Conservation (phyloP, 2,888 invertebrate genomes). For the Nephrotoma flavescens region DNA sequence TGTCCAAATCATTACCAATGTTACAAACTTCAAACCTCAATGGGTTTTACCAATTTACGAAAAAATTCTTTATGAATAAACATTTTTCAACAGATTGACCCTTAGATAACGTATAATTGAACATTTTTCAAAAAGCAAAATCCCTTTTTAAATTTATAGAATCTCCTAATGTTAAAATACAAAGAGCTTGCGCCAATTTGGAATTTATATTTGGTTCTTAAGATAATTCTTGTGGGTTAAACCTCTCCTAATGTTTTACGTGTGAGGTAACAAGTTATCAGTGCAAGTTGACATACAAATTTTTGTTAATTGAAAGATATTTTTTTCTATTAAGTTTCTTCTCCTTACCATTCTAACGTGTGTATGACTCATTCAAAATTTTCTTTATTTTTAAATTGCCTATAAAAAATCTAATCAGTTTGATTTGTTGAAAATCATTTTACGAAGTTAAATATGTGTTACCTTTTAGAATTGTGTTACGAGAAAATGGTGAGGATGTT, state of each 20-base stretch:
- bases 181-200: neutral
- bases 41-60: neutral
- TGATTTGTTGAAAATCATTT: neutral
- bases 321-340: neutral
- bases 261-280: neutral
- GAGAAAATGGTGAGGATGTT: neutral
- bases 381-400: neutral
- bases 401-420: neutral
- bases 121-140: neutral
- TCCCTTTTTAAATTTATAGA: neutral
- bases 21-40: neutral
- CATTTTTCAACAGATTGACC: neutral
- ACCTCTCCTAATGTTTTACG: neutral
- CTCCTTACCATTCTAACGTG: neutral
- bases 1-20: neutral
- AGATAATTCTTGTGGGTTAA: neutral
- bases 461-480: neutral
- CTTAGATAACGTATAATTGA: neutral
- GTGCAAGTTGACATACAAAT: neutral
- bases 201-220: neutral
- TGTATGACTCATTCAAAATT: neutral
- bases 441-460: neutral
- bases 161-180: neutral
- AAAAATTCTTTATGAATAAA: neutral
- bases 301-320: neutral